phyloP scores from a whole-genome alignment of 1,140 invertebrate species.

The Drosophila murphyi region DNA sequence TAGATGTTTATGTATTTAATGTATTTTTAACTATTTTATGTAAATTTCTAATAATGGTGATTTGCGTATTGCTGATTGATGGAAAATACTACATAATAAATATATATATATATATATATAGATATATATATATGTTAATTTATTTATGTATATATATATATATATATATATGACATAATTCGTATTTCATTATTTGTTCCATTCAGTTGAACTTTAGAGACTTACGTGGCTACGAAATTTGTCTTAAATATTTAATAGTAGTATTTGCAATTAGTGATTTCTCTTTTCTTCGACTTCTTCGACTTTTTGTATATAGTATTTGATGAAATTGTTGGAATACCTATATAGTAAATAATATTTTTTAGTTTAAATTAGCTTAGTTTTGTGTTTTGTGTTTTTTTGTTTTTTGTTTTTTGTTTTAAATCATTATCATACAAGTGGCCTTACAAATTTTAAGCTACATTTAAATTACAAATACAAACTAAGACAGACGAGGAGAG shows the following conservation, averaged over 20 bases:
- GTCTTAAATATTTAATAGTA: not conserved
- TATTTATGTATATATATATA: not conserved
- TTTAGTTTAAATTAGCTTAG: not conserved
- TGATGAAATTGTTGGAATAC: not conserved
- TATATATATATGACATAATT: not conserved
- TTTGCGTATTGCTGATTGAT: constrained; percentile 38
- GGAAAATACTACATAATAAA: constrained; percentile 14
- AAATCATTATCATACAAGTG: constrained; percentile 46
- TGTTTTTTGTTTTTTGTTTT: not conserved
- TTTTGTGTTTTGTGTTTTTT: not conserved
- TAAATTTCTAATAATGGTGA: constrained; percentile 3
- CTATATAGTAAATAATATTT: not conserved
- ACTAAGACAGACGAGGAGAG: constrained; percentile 12
- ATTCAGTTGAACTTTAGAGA: not conserved
- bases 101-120: constrained; percentile 2
- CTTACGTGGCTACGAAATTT: not conserved
- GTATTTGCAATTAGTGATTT: constrained; percentile 15
- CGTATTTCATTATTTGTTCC: not conserved
- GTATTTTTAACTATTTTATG: constrained; percentile 10
- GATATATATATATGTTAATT: not conserved
- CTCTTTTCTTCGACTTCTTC: not conserved
- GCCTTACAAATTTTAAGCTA: constrained; percentile 47
- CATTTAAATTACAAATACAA: constrained; percentile 39
- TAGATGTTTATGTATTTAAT: too few species aligned
- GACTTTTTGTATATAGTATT: not conserved